Evolutionary conservation across 1,140 invertebrate genomes (phyloP), one percentile per base, ranked within the genome.

Genomic region (Marisa cornuarietis): DNA sequence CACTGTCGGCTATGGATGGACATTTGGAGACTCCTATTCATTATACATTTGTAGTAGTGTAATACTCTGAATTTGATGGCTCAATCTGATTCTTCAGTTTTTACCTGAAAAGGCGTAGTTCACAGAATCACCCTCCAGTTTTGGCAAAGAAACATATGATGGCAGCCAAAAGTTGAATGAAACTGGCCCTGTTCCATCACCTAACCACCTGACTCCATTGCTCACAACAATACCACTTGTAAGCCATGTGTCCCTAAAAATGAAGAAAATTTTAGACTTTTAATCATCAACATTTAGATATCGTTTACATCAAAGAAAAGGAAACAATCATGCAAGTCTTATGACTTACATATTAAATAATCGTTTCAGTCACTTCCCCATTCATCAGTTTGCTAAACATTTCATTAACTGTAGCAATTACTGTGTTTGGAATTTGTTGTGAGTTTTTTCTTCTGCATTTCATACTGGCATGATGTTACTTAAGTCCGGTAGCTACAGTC

Each of bases 221-320:
- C 72, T 20, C 20, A 42, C 77, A 31, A 81, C 73, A 54, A 72
- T 71, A 22, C 84, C 84, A 76, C 84, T 85, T 0, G 84, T 85
- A 24, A 82, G 82, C 84, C 84, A 85, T 42, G 81, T 76, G 69
- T 79, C 68, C 65, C 83, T 85, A 75, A 18, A n/a, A 77, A 31
- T 31, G 75, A 16, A 31, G 14, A 58, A 58, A 24, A 16, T 24
- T 76, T 9, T 22, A 76, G 5, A 51, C 42, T 31, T 42, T 42
- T 42, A 42, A 42, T 4, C 31, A 42, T 42, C 31, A 42, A 42
- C 31, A 4, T 42, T 42, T 42, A 42, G 3, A 42, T 1, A 42
- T 42, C 6, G 31, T 42, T 42, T 42, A 2, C 31, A 42, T 42
- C 31, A 42, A 42, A 42, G 31, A 42, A 42, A 42, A 42, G 6